Percentiles rank a stretch among this genome's conserved stretches.
Conservation (phyloP, 2,888 invertebrate genomes). For the Drosophila borborema region DNA sequence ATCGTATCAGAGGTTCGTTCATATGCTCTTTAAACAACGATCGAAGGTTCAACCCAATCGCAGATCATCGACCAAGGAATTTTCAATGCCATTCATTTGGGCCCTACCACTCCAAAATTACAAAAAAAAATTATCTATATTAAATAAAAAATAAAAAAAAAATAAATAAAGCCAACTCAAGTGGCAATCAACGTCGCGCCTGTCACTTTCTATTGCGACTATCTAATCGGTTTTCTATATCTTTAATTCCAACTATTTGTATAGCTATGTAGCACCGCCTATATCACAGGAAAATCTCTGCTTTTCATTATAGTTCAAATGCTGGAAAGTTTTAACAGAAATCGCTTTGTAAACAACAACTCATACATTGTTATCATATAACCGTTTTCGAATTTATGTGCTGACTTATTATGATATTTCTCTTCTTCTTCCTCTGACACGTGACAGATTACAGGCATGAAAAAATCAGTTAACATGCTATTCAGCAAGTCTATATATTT, state of each 20-base stretch:
- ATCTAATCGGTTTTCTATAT: slow-evolving; percentile 38
- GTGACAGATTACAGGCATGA: no score
- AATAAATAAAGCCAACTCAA: slow-evolving; percentile 11
- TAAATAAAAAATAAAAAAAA: no score
- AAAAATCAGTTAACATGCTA: no score
- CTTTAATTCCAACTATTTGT: slow-evolving; percentile 12
- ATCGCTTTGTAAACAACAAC: not conserved
- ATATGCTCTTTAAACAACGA: not conserved
- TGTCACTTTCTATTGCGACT: slow-evolving; percentile 51
- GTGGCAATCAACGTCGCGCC: slow-evolving; percentile 38
- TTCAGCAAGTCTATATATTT: no score
- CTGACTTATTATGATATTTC: no score
- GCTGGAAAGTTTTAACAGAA: not conserved
- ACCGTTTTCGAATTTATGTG: no score
- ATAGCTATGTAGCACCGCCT: not conserved
- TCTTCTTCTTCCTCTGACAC: no score
- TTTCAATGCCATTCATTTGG: not conserved
- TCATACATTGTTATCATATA: no score
- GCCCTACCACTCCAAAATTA: slow-evolving; percentile 17
- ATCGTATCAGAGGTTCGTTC: not conserved
- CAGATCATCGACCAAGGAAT: slow-evolving; percentile 13
- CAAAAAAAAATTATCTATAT: not conserved
- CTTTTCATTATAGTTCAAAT: not conserved
- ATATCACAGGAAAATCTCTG: slow-evolving; percentile 1
- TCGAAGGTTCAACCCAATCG: slow-evolving; percentile 6